A percentile compares a stretch with the other conserved stretches of the same genome.
phyloP scores from a whole-genome alignment of 2,888 invertebrate genomes.

The Drosophila niveifrons region DNA sequence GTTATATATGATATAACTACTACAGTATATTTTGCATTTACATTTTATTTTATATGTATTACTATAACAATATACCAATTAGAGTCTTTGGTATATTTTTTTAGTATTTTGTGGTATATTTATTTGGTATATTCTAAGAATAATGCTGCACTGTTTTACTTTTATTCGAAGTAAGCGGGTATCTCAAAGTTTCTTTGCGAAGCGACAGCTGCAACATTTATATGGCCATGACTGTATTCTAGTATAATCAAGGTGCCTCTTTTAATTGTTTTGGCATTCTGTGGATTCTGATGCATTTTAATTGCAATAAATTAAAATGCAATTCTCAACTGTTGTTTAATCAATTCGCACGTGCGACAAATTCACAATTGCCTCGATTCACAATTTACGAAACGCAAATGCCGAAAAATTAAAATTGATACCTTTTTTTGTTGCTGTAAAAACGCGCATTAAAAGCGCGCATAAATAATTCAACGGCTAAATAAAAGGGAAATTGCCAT shows the following conservation, averaged over 20 bases:
- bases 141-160: no score
- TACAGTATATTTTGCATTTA: no score
- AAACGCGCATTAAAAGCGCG: conserved; percentile 52
- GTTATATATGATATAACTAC: no score
- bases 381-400: neutral
- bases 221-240: conserved; percentile 19
- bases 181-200: conserved; percentile 1
- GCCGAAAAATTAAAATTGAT: conserved; percentile 10
- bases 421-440: conserved; percentile 8
- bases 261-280: conserved; percentile 29
- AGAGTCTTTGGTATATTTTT: no score
- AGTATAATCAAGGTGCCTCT: conserved; percentile 10
- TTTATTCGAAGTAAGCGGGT: no score
- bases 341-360: conserved; percentile 58
- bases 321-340: conserved; percentile 44
- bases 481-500: conserved; percentile 6
- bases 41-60: no score
- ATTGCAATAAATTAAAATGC: conserved; percentile 35
- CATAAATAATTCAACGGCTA: conserved; percentile 42
- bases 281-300: neutral
- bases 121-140: no score
- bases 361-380: conserved; percentile 31
- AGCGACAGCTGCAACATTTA: conserved; percentile 26
- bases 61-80: no score
- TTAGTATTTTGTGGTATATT: no score